Base-by-base conservation (phyloP, 92 coral and sea anemone species). In the Plumapathes pennacea region DNA sequence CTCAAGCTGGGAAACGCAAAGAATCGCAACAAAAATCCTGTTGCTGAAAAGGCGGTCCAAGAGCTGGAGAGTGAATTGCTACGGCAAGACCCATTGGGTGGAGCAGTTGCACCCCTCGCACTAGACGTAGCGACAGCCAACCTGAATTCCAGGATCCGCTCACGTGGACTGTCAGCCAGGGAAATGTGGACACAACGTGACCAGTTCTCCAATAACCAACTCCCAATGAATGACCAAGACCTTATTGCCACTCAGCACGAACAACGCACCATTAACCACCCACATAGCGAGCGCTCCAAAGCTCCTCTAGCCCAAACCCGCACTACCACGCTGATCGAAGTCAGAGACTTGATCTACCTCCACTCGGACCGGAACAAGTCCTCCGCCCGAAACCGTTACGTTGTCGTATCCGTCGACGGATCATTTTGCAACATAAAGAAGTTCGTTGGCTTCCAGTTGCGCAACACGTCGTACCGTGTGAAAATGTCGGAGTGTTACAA, bases 131-230 rank as follows among this genome's bases (percentile, higher is more conserved):
- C 74, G 34, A 67, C 74, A 10, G 57, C 82, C 0, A 20, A 67
- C 73, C 27, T 67, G 15, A 82, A 74, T 74, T 53, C 79, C 0
- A 64, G 84, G 3, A 68, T 82, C 39, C 59, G 81, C 37, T 42
- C 66, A 26, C 31, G 45, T 0, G 67, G 77, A 8, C 54, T 76
- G 14, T 76, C 77, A 13, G 33, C 81, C 0, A 50, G 72, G 39
- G 89, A 82, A 62, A 76, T 82, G 63, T 82, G 89, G 80, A 68
- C 80, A 14, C 84, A 82, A 46, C 72, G 77, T 9, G 80, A 69
- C 49, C 78, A 63, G 57, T 56, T 74, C 51, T 17, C 64, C 20
- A 74, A 74, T 32, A 1, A 38, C 4, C 74, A 74, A 39, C 53
- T 74, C 13, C 74, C 60, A 19, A 25, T 75, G 14, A 28, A 42